These are phyloP conservation scores for Sminthurides aquaticus DNA, from an alignment of 2,888 invertebrate genomes.

Conservation along the genomic window DNA sequence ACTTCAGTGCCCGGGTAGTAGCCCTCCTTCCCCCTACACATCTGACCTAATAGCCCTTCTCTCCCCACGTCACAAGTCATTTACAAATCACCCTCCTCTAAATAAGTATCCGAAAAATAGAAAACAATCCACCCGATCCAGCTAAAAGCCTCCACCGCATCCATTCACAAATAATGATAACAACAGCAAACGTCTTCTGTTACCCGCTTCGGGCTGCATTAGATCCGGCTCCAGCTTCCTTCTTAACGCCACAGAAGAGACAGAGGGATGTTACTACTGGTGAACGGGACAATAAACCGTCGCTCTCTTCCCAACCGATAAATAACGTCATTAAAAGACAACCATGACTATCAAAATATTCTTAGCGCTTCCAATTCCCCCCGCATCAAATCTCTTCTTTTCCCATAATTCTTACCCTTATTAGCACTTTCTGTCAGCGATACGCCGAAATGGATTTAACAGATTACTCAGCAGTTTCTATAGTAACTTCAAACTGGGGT, in stretches of 20 bases:
- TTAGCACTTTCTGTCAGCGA: conserved; percentile 1
- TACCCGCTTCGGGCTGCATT: neutral
- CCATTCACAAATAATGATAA: neutral
- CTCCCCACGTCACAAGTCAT: conserved; percentile 23
- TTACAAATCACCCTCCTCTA: conserved; percentile 14
- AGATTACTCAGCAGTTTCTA: neutral
- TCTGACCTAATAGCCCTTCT: conserved; percentile 22
- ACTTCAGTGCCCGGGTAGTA: neutral
- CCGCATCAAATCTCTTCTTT: neutral
- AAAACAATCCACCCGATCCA: conserved; percentile 1
- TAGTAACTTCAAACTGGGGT: neutral
- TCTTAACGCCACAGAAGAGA: neutral
- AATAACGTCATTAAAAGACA: conserved; percentile 8
- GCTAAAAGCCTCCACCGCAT: neutral
- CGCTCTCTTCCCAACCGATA: neutral
- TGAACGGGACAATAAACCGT: neutral
- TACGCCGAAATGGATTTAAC: neutral
- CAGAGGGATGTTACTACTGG: neutral
- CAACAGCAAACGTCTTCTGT: neutral
- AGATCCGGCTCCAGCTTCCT: too few species aligned
- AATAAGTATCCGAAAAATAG: neutral
- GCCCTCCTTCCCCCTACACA: neutral
- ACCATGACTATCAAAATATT: conserved; percentile 8
- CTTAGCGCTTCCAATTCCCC: neutral
- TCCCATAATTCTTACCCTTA: conserved; percentile 1